phyloP scores from a whole-genome alignment of 2,113 vertebrate genomes.

The Lanius collurio region DNA sequence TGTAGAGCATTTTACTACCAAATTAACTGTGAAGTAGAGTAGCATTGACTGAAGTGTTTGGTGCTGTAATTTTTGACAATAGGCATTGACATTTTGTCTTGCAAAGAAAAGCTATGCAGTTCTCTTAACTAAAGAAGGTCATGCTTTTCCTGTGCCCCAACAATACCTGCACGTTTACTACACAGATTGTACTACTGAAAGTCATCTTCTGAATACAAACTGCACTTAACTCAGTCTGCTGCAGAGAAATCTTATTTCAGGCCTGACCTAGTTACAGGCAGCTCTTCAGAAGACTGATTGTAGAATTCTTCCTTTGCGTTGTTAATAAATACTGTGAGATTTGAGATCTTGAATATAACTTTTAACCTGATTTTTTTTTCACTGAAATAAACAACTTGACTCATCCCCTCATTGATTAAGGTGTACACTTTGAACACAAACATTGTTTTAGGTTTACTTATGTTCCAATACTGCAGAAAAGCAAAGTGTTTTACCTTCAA shows the following conservation, averaged over 20 bases:
- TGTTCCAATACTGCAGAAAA: slow-evolving; percentile 14
- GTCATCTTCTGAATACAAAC: slow-evolving; percentile 49
- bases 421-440: not conserved
- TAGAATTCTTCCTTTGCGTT: slow-evolving; percentile 43
- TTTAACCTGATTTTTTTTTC: not conserved
- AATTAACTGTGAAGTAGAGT: slow-evolving; percentile 66
- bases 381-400: not conserved
- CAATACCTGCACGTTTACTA: not conserved
- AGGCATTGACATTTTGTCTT: slow-evolving; percentile 57
- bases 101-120: slow-evolving; percentile 50
- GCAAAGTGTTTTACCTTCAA: slow-evolving; percentile 23
- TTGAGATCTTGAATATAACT: not conserved
- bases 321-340: slow-evolving; percentile 34
- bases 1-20: slow-evolving; percentile 56
- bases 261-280: slow-evolving; percentile 33
- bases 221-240: slow-evolving; percentile 62
- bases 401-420: not conserved
- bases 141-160: not conserved
- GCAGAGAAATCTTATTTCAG: slow-evolving; percentile 27
- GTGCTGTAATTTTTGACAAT: slow-evolving; percentile 60
- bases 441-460: not conserved
- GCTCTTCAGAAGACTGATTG: slow-evolving; percentile 38
- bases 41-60: slow-evolving; percentile 64
- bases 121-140: not conserved
- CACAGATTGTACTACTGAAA: slow-evolving; percentile 67